A percentile compares a stretch with the other conserved stretches of the same genome.
Conservation (phyloP, 2,113 vertebrate species). For the Emydura subglobosa region DNA sequence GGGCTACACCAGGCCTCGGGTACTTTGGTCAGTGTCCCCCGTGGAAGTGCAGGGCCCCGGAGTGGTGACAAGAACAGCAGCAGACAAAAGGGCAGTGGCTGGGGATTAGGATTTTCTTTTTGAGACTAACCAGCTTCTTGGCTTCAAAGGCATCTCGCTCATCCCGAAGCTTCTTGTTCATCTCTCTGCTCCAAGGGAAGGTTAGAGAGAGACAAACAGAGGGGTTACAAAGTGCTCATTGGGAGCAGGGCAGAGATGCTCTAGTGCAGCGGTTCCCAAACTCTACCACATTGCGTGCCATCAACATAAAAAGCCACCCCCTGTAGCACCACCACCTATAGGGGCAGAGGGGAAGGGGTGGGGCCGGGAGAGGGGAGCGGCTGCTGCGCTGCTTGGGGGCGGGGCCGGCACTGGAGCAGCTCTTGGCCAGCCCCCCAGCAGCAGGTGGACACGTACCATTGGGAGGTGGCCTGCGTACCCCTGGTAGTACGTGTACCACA, state of each 20-base stretch:
- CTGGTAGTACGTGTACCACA: no score
- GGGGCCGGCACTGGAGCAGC: no score
- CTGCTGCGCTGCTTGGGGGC: no score
- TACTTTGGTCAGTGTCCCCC: slow-evolving; percentile 66
- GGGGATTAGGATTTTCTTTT: slow-evolving; percentile 72
- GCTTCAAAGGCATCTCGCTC: slow-evolving; percentile 90
- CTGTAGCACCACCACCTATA: no score
- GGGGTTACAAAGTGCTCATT: neutral
- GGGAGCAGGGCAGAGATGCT: neutral
- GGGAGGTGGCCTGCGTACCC: no score
- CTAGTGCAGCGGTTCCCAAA: neutral
- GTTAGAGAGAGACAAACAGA: neutral
- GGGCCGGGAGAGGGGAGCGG: no score
- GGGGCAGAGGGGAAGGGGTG: no score
- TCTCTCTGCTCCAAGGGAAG: slow-evolving; percentile 85
- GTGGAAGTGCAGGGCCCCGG: slow-evolving; percentile 75
- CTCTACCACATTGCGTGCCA: no score
- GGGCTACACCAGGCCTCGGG: neutral
- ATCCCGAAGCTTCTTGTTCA: slow-evolving; percentile 93
- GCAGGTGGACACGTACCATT: no score
- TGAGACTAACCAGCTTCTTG: slow-evolving; percentile 88
- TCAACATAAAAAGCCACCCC: no score
- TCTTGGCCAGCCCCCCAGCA: no score
- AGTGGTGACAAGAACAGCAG: slow-evolving; percentile 78
- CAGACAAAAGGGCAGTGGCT: slow-evolving; percentile 68